Evolutionary conservation across 2,888 invertebrate genomes (phyloP).

Genomic region (Netelia fuscicornis): DNA sequence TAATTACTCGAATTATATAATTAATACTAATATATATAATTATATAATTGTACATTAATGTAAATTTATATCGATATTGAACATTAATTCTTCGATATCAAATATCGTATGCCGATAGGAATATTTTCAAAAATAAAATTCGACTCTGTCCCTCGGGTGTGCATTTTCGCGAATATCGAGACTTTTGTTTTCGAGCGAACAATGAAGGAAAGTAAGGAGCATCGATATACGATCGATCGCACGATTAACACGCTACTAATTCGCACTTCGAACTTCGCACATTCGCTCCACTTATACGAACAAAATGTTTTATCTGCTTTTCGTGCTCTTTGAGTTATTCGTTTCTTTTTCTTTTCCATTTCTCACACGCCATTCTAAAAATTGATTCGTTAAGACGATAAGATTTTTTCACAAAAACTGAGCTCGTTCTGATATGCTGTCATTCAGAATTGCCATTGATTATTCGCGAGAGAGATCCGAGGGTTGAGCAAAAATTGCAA

Average conservation of each 20-base stretch:
- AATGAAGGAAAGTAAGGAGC: background rate
- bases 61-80: background rate
- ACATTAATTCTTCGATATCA: background rate
- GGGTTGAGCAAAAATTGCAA: background rate
- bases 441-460: slow-evolving; percentile 55
- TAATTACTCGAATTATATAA: too few relatives aligned
- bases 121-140: slow-evolving; percentile 21
- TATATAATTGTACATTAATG: background rate
- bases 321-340: slow-evolving; percentile 11
- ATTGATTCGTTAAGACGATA: slow-evolving; percentile 40
- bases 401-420: slow-evolving; percentile 48
- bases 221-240: slow-evolving; percentile 12
- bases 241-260: background rate
- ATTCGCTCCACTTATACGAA: slow-evolving; percentile 28
- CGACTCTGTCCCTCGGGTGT: slow-evolving; percentile 3
- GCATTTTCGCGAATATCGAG: background rate
- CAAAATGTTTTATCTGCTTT: slow-evolving; percentile 26
- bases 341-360: slow-evolving; percentile 13
- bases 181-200: background rate
- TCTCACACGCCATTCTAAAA: slow-evolving; percentile 4
- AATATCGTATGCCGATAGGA: background rate
- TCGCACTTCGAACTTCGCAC: slow-evolving; percentile 48
- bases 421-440: slow-evolving; percentile 68
- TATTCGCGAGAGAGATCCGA: slow-evolving; percentile 7
- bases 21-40: too few relatives aligned